phyloP scores from a whole-genome alignment of 1,140 invertebrate genomes.

The Eubasilissa regina region DNA sequence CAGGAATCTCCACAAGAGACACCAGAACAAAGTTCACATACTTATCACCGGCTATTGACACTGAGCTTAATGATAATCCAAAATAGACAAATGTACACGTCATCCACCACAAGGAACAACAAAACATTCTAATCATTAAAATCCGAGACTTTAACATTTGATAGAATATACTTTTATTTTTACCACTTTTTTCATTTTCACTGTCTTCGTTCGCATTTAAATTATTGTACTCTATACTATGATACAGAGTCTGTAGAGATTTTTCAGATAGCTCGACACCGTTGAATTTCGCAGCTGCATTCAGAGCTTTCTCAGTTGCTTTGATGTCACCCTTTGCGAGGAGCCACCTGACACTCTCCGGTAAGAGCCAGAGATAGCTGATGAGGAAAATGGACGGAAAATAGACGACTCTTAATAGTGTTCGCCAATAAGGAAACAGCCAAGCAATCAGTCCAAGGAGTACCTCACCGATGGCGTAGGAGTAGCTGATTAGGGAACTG shows the following conservation, averaged over 20 bases:
- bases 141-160: slow-evolving; percentile 74
- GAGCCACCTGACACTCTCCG: slow-evolving; percentile 83
- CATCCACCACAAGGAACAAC: slow-evolving; percentile 80
- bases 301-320: slow-evolving; percentile 75
- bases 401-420: slow-evolving; percentile 78
- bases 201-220: slow-evolving; percentile 39
- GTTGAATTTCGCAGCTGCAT: slow-evolving; percentile 80
- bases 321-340: slow-evolving; percentile 79
- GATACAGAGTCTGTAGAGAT: slow-evolving; percentile 68
- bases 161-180: slow-evolving; percentile 65
- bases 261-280: slow-evolving; percentile 74
- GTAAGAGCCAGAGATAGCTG: slow-evolving; percentile 74
- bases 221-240: slow-evolving; percentile 60
- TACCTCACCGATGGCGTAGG: slow-evolving; percentile 82
- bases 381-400: slow-evolving; percentile 77
- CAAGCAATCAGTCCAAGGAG: slow-evolving; percentile 79
- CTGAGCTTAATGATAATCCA: slow-evolving; percentile 85
- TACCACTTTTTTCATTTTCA: slow-evolving; percentile 40
- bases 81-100: slow-evolving; percentile 85
- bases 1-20: slow-evolving; percentile 80
- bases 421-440: slow-evolving; percentile 80
- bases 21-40: slow-evolving; percentile 83
- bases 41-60: slow-evolving; percentile 80
- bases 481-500: slow-evolving; percentile 80
- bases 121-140: slow-evolving; percentile 75